Percentiles rank a stretch among this genome's conserved stretches.
Evolutionary conservation across 2,797 vertebrate species (phyloP).

Genomic region (Karalla daura): DNA sequence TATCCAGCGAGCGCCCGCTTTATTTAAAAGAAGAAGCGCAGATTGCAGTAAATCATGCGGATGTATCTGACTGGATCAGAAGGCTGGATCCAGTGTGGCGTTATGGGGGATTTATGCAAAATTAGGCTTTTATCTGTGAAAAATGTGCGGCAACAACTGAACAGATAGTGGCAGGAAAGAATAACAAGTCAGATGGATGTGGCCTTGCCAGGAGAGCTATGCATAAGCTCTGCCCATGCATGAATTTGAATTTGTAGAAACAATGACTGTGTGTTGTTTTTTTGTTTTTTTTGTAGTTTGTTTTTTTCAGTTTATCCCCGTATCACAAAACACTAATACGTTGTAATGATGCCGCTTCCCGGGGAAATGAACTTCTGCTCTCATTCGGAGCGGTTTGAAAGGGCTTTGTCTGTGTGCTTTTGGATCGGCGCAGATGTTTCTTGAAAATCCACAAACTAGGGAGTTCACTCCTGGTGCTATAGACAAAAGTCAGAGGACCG

Average conservation of each 20-base stretch:
- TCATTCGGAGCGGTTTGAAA: not conserved
- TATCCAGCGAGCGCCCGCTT: conserved; percentile 5
- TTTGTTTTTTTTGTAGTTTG: too few species aligned
- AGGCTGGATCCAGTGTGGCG: not conserved
- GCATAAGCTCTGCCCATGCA: not conserved
- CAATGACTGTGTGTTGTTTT: not conserved
- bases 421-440: not conserved
- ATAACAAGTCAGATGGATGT: not conserved
- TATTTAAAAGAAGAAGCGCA: conserved; percentile 15
- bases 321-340: not conserved
- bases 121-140: conserved; percentile 7
- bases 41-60: conserved; percentile 32
- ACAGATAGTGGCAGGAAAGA: not conserved
- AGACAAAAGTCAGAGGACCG: not conserved
- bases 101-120: conserved; percentile 11
- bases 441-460: not conserved
- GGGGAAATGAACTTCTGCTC: not conserved
- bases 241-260: not conserved
- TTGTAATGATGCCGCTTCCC: not conserved
- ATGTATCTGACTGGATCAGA: conserved; percentile 25
- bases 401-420: conserved; percentile 3
- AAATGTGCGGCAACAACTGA: not conserved
- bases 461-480: not conserved
- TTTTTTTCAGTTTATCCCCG: not conserved
- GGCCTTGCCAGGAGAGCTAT: not conserved